Percentiles rank a stretch among this genome's conserved stretches.
Conservation (phyloP, 1,140 invertebrate genomes). For the Papilio dardanus region DNA sequence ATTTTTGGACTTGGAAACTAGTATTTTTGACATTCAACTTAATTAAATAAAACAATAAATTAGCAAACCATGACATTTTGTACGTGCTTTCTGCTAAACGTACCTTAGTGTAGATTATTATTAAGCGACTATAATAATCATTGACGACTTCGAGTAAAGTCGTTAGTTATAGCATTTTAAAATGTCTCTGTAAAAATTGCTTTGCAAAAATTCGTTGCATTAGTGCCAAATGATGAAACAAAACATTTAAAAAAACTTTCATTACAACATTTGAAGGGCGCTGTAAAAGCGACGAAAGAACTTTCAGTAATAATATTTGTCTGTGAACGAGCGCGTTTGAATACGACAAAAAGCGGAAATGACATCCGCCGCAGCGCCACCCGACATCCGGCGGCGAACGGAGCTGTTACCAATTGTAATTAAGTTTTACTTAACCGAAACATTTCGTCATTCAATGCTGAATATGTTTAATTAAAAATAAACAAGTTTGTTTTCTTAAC, state of each 20-base stretch:
- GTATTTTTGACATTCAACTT: too few species aligned
- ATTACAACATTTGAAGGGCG: constrained; percentile 23
- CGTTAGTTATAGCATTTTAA: too few species aligned
- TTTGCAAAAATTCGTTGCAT: neutral
- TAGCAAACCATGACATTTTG: too few species aligned
- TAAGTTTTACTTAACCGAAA: constrained; percentile 46
- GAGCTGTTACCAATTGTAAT: constrained; percentile 49
- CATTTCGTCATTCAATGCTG: neutral
- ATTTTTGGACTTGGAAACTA: too few species aligned
- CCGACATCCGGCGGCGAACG: constrained; percentile 43
- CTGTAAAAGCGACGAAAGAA: constrained; percentile 38
- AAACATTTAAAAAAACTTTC: neutral
- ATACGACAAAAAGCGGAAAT: constrained; percentile 49
- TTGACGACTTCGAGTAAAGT: too few species aligned
- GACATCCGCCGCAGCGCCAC: constrained; percentile 40
- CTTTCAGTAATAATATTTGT: constrained; percentile 43
- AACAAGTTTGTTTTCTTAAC: neutral
- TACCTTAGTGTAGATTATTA: too few species aligned
- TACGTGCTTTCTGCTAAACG: too few species aligned
- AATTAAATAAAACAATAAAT: too few species aligned
- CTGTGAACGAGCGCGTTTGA: constrained; percentile 38
- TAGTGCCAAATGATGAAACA: neutral
- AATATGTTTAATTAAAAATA: neutral
- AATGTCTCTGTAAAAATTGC: neutral
- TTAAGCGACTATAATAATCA: too few species aligned